Percentiles rank a stretch among this genome's conserved stretches.
Conservation (phyloP, 2,797 vertebrate genomes). For the Hybognathus amarus region DNA sequence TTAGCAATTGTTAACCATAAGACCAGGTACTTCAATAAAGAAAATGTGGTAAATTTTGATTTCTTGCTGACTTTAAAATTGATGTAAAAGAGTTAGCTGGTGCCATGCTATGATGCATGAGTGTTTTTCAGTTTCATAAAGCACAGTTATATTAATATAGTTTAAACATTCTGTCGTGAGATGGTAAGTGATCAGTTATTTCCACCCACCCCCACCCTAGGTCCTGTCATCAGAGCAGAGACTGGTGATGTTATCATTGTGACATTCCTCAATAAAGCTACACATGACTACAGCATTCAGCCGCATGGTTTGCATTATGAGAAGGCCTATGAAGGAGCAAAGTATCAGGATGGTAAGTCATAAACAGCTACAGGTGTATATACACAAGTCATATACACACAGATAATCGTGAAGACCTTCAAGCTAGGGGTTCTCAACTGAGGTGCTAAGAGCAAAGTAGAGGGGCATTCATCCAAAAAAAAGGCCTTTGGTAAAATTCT, state of each 20-base stretch:
- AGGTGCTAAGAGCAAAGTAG: background rate
- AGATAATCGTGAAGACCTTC: background rate
- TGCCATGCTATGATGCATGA: background rate
- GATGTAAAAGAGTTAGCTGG: background rate
- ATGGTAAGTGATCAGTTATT: background rate
- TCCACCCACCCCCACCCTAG: slow-evolving; percentile 57
- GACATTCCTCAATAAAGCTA: slow-evolving; percentile 78
- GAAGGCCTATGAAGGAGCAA: slow-evolving; percentile 74
- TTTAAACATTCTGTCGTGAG: background rate
- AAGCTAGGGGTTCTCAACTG: background rate
- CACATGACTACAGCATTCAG: slow-evolving; percentile 77
- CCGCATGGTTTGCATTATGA: slow-evolving; percentile 80
- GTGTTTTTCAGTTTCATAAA: background rate
- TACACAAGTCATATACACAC: background rate
- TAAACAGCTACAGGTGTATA: background rate
- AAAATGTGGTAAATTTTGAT: background rate
- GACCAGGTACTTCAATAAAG: background rate
- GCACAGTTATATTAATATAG: background rate
- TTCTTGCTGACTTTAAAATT: background rate
- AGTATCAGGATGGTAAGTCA: slow-evolving; percentile 74
- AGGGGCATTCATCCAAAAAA: background rate
- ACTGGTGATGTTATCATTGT: slow-evolving; percentile 79
- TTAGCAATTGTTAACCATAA: too few species aligned
- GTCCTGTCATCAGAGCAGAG: slow-evolving; percentile 82
- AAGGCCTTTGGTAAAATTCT: background rate